These are phyloP conservation scores for Anastrepha obliqua DNA, from an alignment of 1,140 invertebrate genomes.

Conservation along the genomic window DNA sequence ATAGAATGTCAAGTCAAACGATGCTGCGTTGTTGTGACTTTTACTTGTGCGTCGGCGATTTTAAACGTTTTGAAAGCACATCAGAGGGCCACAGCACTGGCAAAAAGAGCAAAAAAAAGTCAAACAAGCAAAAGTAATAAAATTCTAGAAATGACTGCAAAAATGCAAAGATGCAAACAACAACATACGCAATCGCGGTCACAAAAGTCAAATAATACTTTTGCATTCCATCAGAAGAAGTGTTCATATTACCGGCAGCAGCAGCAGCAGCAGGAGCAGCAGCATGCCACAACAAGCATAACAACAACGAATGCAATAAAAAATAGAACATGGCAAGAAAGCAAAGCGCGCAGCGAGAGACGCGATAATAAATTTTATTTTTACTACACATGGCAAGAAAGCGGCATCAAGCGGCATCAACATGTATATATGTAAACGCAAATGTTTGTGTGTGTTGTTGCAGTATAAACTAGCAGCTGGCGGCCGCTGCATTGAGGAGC, in stretches of 20 bases:
- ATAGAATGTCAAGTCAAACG: neutral
- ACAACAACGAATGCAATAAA: neutral
- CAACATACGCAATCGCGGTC: neutral
- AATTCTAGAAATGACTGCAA: neutral
- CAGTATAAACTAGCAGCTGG: no score
- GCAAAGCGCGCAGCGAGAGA: neutral
- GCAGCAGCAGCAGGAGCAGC: neutral
- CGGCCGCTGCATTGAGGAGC: no score
- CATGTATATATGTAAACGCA: no score
- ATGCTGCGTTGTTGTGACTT: neutral
- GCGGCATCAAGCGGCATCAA: neutral
- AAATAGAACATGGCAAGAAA: neutral
- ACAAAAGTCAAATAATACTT: slow-evolving; percentile 11
- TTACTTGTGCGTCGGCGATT: neutral
- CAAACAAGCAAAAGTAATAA: neutral
- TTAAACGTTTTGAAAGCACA: slow-evolving; percentile 4
- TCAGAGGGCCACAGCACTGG: neutral
- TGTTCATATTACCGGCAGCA: neutral
- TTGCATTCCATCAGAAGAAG: neutral
- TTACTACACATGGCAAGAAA: slow-evolving; percentile 16
- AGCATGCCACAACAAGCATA: neutral
- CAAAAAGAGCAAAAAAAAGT: neutral
- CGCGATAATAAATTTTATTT: slow-evolving; percentile 5
- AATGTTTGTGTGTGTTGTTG: no score
- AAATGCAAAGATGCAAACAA: neutral